A percentile compares a stretch with the other conserved stretches of the same genome.
phyloP scores from a whole-genome alignment of 2,888 invertebrate species.

The Cerceris rybyensis region DNA sequence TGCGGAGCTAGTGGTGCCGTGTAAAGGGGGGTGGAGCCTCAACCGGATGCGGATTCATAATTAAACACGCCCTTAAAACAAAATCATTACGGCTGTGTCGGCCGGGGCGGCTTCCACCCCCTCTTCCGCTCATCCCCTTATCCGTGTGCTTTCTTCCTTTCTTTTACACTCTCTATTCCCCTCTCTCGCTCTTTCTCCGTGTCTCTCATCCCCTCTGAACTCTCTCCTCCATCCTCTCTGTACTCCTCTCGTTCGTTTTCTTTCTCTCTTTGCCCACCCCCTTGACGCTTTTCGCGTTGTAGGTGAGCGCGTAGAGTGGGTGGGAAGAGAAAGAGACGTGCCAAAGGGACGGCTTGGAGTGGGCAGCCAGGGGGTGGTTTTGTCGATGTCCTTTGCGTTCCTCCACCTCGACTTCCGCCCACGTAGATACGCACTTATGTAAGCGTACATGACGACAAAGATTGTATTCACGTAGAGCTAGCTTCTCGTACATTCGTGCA shows the following conservation, averaged over 20 bases:
- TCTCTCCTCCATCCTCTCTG: not conserved
- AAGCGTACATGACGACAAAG: conserved; percentile 40
- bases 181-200: conserved; percentile 24
- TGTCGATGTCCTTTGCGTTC: conserved; percentile 60
- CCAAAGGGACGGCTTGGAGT: conserved; percentile 45
- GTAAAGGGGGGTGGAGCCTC: conserved; percentile 80
- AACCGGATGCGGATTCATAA: conserved; percentile 81
- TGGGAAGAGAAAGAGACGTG: conserved; percentile 49
- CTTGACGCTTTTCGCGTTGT: conserved; percentile 41
- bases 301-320: conserved; percentile 47
- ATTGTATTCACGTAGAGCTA: conserved; percentile 17
- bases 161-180: conserved; percentile 34
- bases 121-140: conserved; percentile 45
- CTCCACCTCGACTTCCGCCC: conserved; percentile 47
- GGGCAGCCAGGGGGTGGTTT: conserved; percentile 38
- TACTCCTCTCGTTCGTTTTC: not conserved
- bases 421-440: conserved; percentile 43
- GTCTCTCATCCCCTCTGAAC: conserved; percentile 24
- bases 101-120: conserved; percentile 65
- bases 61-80: conserved; percentile 82
- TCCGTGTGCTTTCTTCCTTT: conserved; percentile 26
- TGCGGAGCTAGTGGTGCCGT: conserved; percentile 62
- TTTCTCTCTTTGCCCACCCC: conserved; percentile 39
- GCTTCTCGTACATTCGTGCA: conserved; percentile 44
- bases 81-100: conserved; percentile 80